Base-by-base conservation (phyloP, 2,888 invertebrate species). In the Mythimna impura region DNA sequence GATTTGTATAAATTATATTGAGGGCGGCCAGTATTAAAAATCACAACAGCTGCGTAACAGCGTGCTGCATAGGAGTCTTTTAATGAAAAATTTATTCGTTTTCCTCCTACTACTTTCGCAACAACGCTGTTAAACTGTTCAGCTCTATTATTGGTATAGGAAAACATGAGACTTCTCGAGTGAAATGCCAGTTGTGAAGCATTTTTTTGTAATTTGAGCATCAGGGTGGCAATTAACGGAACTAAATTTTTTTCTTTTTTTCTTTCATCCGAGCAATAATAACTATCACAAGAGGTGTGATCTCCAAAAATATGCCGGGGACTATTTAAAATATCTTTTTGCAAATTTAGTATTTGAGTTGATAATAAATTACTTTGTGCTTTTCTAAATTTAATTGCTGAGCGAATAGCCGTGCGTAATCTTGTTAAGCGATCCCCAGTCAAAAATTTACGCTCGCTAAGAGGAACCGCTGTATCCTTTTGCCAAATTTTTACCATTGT, bases 181-280 rank as follows among this genome's bases (percentile, higher is more conserved):
- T 71, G 66, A 73, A 61, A 67, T 54, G 77, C 71, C 30, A 73
- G 30, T 55, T 73, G 73, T 5, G 77, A 40, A 55, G 66, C 40
- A 55, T 66, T 40, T 66, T 66, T 66, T 66, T 36, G 66, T 12
- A 55, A 55, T 7, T 55, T 55, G 10, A 66, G 54, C 52, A 54
- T 54, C 10, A 65, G 52, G 52, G 30, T 65, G 1, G 40, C 40
- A 55, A 40, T 20, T 12, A 22, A 57, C 8, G 57, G 66, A 43
- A 43, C 57, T 57, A 57, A 20, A 3, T 66, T 66, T 6, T 14
- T 66, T 65, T 65, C 22, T 0, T 9, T 54, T 30, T 64, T 64
- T 52, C 36, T 22, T 22, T 55, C 65, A 36, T 22, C 54, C 2
- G 40, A 7, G n/a, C 54, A 66, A 66, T 66, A 66, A 55, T 40